Percentiles rank a stretch among this genome's conserved stretches.
Conservation (phyloP, 2,113 vertebrate species). For the Thinocorus orbignyianus region DNA sequence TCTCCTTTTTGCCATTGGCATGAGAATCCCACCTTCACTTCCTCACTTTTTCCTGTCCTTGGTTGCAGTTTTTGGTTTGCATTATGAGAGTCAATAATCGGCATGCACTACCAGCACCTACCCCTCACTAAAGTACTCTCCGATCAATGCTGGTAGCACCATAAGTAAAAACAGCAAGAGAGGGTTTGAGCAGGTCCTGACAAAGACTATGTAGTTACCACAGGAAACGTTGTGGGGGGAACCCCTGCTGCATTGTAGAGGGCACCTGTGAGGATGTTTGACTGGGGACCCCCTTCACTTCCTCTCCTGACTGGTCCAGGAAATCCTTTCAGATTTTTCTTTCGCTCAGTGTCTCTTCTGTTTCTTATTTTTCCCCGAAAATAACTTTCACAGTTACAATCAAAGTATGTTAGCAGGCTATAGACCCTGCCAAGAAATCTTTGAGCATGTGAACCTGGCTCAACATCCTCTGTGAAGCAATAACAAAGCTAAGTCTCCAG, state of each 20-base stretch:
- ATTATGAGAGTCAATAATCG: background rate
- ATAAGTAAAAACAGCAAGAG: background rate
- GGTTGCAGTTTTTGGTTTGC: background rate
- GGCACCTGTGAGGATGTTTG: background rate
- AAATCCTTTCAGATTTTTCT: background rate
- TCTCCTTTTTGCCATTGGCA: background rate
- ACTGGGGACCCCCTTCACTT: background rate
- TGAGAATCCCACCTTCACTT: background rate
- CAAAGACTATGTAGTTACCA: background rate
- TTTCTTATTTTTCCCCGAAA: background rate
- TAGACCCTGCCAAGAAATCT: background rate
- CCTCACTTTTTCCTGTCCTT: background rate
- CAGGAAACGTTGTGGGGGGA: rapidly evolving
- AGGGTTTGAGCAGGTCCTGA: background rate
- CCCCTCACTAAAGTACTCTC: background rate
- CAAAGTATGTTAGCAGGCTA: background rate
- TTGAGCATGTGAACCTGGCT: background rate
- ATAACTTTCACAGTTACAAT: background rate
- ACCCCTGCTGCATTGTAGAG: background rate
- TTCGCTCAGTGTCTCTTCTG: rapidly evolving
- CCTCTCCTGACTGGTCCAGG: background rate
- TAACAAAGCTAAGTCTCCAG: background rate
- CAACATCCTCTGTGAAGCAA: background rate
- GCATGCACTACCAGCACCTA: background rate
- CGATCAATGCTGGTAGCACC: background rate